phyloP scores from a whole-genome alignment of 2,888 invertebrate species.

The Mechanitis mazaeus region DNA sequence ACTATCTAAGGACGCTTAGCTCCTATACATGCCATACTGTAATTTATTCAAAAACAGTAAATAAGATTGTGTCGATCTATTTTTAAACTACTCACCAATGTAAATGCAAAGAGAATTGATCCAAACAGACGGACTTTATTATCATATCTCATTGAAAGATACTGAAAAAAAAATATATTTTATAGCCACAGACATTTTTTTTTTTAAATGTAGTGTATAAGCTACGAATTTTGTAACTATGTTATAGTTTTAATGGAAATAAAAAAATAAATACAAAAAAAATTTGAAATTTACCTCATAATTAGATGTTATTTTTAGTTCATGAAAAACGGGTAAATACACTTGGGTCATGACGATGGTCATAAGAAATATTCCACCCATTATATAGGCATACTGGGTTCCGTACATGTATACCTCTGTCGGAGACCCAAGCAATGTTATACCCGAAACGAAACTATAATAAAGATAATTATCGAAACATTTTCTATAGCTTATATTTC shows the following conservation, averaged over 20 bases:
- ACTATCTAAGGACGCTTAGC: too few relatives aligned
- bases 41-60: conserved; percentile 3
- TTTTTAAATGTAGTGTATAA: too few relatives aligned
- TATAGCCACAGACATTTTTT: too few relatives aligned
- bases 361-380: conserved; percentile 79
- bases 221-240: too few relatives aligned
- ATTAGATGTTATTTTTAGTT: conserved; percentile 84
- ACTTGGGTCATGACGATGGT: conserved; percentile 80
- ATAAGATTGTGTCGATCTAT: background rate
- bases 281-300: conserved; percentile 79
- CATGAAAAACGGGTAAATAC: conserved; percentile 85
- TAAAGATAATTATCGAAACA: background rate
- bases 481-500: background rate
- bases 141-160: conserved; percentile 83
- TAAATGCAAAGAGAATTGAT: conserved; percentile 81
- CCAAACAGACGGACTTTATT: conserved; percentile 82
- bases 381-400: conserved; percentile 83
- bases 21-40: too few relatives aligned
- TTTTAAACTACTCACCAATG: conserved; percentile 75
- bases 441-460: conserved; percentile 84
- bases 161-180: conserved; percentile 65
- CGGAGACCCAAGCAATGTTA: conserved; percentile 85
- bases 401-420: conserved; percentile 90
- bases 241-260: background rate
- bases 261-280: background rate